phyloP scores from a whole-genome alignment of 2,797 vertebrate genomes.

The Sebastes hubbsi region DNA sequence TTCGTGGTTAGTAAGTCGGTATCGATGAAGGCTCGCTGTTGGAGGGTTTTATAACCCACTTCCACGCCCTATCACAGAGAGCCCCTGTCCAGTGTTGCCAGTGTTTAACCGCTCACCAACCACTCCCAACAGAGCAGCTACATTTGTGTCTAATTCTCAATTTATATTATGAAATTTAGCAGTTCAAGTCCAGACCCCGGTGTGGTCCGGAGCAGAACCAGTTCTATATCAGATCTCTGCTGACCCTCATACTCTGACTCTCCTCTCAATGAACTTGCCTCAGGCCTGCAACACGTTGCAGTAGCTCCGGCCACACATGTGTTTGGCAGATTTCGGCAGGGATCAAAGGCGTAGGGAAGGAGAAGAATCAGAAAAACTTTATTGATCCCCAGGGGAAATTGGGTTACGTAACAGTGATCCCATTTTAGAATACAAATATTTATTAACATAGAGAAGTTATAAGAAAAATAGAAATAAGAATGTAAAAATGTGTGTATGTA shows the following conservation, averaged over 20 bases:
- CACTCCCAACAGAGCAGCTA: neutral
- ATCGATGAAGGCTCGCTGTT: no score
- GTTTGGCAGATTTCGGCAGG: slow-evolving; percentile 67
- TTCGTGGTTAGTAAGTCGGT: no score
- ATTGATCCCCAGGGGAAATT: neutral
- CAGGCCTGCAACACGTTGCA: slow-evolving; percentile 53
- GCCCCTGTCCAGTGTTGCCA: neutral
- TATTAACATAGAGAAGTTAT: neutral
- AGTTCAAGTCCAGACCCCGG: neutral
- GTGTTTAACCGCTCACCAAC: neutral
- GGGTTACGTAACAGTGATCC: neutral
- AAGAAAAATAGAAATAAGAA: no score
- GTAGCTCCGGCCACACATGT: slow-evolving; percentile 62
- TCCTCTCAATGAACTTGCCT: neutral
- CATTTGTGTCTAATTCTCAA: neutral
- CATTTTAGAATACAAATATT: neutral
- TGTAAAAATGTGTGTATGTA: neutral
- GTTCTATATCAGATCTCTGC: neutral
- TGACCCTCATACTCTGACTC: slow-evolving; percentile 21
- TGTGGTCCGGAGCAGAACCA: neutral
- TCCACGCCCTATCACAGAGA: neutral
- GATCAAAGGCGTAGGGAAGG: slow-evolving; percentile 57
- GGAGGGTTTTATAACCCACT: no score
- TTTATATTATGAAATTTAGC: neutral
- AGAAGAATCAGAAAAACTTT: neutral